phyloP scores from a whole-genome alignment of 2,888 invertebrate genomes.

The Torymus auratus region DNA sequence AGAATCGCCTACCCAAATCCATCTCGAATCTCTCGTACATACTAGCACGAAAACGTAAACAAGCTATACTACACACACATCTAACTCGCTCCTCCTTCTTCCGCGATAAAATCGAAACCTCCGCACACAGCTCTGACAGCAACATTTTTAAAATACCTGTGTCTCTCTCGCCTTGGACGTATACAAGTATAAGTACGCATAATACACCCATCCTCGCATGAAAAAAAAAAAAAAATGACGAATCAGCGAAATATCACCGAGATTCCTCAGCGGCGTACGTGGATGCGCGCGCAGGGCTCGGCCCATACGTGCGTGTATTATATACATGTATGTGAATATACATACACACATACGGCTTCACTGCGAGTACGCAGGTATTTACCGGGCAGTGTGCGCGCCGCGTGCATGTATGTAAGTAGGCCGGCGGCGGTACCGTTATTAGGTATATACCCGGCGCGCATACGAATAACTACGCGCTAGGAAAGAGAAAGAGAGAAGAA shows the following conservation, averaged over 20 bases:
- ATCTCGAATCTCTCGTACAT: no score
- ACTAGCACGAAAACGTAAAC: constrained; percentile 26
- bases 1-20: no score
- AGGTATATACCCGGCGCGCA: constrained; percentile 49
- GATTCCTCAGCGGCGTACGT: constrained; percentile 39
- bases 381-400: constrained; percentile 23
- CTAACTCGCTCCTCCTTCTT: background rate
- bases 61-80: background rate
- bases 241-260: constrained; percentile 11
- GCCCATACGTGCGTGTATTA: constrained; percentile 7
- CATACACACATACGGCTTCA: no score
- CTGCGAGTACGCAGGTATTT: constrained; percentile 41
- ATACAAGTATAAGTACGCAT: no score
- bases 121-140: background rate
- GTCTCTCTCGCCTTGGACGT: no score
- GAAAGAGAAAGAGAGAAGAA: constrained; percentile 18
- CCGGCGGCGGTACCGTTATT: constrained; percentile 54
- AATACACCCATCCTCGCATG: no score
- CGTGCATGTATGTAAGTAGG: constrained; percentile 60
- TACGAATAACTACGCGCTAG: constrained; percentile 51
- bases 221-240: constrained; percentile 12
- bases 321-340: background rate
- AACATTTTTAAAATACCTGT: background rate
- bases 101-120: constrained; percentile 21
- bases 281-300: background rate